Conservation (phyloP, 2,113 vertebrate species). For the Tragulus kanchil region DNA sequence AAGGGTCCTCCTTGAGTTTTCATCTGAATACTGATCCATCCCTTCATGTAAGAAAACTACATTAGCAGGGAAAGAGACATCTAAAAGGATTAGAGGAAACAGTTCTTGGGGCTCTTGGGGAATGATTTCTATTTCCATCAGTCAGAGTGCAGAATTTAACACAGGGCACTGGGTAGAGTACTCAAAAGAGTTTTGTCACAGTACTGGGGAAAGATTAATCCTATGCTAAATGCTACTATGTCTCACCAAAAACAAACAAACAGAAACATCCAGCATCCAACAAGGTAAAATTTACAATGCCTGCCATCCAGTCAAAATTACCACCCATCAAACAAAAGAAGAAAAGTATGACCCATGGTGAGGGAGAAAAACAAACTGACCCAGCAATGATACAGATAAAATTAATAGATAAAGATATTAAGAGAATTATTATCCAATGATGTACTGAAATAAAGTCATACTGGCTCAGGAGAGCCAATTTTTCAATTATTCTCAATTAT, state of each 20-base stretch:
- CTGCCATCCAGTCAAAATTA: background rate
- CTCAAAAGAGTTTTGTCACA: slow-evolving; percentile 17
- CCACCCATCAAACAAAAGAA: background rate
- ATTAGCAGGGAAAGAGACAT: background rate
- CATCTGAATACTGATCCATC: background rate
- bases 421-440: background rate
- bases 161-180: background rate
- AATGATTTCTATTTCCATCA: background rate
- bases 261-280: background rate
- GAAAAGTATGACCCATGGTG: background rate
- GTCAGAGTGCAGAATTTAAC: background rate
- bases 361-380: background rate
- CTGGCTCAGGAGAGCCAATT: background rate
- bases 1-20: background rate
- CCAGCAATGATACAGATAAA: background rate
- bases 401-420: background rate
- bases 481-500: slow-evolving; percentile 39
- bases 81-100: background rate
- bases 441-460: background rate
- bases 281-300: background rate
- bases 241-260: background rate
- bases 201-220: background rate
- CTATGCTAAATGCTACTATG: background rate
- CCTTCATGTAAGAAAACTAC: background rate
- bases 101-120: background rate